phyloP scores from a whole-genome alignment of 2,113 vertebrate genomes.

The Myiozetetes cayanensis region DNA sequence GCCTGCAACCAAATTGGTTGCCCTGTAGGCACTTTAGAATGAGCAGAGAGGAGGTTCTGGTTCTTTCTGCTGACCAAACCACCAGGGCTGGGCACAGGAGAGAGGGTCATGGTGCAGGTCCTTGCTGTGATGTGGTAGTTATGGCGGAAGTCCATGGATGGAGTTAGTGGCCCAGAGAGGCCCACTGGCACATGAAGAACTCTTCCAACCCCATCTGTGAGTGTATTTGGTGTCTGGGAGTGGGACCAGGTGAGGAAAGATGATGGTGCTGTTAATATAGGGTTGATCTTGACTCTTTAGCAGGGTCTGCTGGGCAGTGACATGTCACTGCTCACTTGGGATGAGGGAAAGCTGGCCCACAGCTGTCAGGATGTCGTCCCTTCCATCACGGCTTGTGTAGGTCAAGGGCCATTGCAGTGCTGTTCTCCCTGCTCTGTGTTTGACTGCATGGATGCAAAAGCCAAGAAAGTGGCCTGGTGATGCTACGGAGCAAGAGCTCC shows the following conservation, averaged over 20 bases:
- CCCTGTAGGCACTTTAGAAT: background rate
- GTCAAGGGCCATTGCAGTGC: background rate
- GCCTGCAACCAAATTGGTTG: background rate
- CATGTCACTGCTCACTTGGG: background rate
- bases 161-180: background rate
- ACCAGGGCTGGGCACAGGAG: background rate
- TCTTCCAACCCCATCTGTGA: background rate
- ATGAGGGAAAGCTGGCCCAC: background rate
- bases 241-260: background rate
- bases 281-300: background rate
- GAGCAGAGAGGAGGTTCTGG: background rate
- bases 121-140: background rate
- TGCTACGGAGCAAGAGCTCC: background rate
- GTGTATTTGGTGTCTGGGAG: background rate
- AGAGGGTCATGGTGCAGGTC: fast-evolving
- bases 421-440: background rate
- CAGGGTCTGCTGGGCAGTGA: background rate
- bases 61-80: background rate
- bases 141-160: background rate
- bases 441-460: background rate
- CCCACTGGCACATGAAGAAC: background rate
- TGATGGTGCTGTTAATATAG: background rate
- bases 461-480: background rate
- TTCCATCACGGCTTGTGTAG: background rate
- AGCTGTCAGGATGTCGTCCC: background rate